Evolutionary conservation across 2,888 invertebrate genomes (phyloP).

Genomic region (Eristalis intricaria): DNA sequence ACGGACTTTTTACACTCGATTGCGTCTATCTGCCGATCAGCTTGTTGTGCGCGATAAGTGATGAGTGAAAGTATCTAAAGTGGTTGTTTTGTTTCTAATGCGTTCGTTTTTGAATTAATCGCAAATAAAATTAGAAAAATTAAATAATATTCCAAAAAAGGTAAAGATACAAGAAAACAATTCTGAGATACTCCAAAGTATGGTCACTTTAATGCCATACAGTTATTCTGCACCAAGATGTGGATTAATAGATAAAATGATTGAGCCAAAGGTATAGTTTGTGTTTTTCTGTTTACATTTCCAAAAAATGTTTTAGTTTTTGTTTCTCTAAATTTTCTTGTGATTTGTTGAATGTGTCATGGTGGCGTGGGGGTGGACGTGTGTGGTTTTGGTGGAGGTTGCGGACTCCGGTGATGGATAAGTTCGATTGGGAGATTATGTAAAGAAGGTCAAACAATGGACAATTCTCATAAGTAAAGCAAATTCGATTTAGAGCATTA

Average conservation of each 20-base stretch:
- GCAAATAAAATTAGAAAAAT: neutral
- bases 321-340: neutral
- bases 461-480: too few relatives aligned
- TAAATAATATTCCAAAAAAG: conserved; percentile 1
- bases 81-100: conserved; percentile 4
- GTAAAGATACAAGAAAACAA: conserved; percentile 37
- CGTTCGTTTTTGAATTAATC: conserved; percentile 24
- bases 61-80: conserved; percentile 18
- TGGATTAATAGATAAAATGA: conserved; percentile 82
- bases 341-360: neutral
- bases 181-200: conserved; percentile 74
- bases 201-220: conserved; percentile 82
- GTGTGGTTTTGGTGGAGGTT: neutral
- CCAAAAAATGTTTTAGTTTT: neutral
- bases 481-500: too few relatives aligned
- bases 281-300: conserved; percentile 20
- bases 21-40: neutral
- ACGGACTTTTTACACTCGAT: conserved; percentile 32
- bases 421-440: too few relatives aligned
- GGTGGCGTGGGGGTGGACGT: neutral
- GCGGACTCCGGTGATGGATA: too few relatives aligned
- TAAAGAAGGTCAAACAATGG: too few relatives aligned
- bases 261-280: conserved; percentile 81
- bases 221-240: conserved; percentile 81
- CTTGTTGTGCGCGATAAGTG: conserved; percentile 6